These are phyloP conservation scores for Cryptus armator DNA, from an alignment of 2,888 invertebrate species.

Conservation along the genomic window DNA sequence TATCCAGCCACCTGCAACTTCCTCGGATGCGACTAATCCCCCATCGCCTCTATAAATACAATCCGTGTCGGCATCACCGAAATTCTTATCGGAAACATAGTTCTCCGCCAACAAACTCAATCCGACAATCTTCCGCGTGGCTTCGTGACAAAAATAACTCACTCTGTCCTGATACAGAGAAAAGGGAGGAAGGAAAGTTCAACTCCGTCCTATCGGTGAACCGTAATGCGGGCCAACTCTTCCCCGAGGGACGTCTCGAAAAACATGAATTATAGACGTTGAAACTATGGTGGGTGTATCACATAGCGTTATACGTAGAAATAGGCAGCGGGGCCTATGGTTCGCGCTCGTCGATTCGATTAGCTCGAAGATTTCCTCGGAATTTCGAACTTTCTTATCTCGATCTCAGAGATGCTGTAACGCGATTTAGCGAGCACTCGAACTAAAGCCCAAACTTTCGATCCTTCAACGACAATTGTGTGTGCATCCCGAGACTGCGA, in stretches of 20 bases:
- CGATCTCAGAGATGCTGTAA: constrained; percentile 25
- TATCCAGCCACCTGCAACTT: neutral
- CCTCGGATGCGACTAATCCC: constrained; percentile 29
- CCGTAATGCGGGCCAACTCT: constrained; percentile 24
- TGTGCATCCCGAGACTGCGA: neutral
- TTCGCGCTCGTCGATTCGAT: constrained; percentile 34
- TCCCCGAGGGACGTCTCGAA: constrained; percentile 1
- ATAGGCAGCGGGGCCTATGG: neutral
- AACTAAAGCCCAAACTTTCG: constrained; percentile 12
- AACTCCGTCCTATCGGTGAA: neutral
- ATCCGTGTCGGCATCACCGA: neutral
- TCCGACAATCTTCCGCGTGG: constrained; percentile 11
- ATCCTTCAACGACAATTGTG: neutral
- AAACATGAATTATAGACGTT: constrained; percentile 53
- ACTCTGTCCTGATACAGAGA: constrained; percentile 7
- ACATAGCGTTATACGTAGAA: neutral
- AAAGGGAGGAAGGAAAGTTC: constrained; percentile 4
- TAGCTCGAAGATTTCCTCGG: constrained; percentile 46
- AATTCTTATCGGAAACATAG: constrained; percentile 39
- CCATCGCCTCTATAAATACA: constrained; percentile 3
- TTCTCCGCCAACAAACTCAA: constrained; percentile 22
- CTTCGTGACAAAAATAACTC: constrained; percentile 43
- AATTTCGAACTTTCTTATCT: constrained; percentile 56
- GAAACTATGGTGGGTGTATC: neutral
- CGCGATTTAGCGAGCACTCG: constrained; percentile 33